phyloP scores from a whole-genome alignment of 2,797 vertebrate genomes.

The Galagoides demidoff region DNA sequence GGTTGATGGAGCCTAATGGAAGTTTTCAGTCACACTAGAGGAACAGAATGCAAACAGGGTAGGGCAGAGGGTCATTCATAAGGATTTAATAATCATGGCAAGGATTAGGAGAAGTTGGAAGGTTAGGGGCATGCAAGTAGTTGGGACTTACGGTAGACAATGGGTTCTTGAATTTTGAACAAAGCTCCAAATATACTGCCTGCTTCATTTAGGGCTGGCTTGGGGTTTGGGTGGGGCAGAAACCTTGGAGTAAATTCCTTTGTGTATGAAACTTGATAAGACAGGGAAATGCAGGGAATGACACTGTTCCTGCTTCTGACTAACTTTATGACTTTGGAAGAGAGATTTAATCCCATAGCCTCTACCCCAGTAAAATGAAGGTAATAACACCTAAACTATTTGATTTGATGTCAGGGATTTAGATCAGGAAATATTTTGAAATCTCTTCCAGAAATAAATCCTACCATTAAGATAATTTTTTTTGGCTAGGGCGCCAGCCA shows the following conservation, averaged over 20 bases:
- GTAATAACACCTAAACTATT: not conserved
- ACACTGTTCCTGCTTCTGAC: not conserved
- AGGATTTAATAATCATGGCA: not conserved
- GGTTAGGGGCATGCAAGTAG: not conserved
- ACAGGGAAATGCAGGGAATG: not conserved
- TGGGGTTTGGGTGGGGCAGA: not conserved
- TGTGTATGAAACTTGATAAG: not conserved
- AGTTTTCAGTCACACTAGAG: not conserved
- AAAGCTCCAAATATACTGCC: not conserved
- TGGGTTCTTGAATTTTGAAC: not conserved
- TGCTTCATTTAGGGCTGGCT: not conserved
- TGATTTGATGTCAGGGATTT: slow-evolving; percentile 2
- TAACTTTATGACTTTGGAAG: not conserved
- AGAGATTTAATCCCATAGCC: not conserved
- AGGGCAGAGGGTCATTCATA: not conserved
- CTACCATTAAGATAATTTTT: not conserved
- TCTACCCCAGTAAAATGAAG: not conserved
- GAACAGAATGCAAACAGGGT: not conserved
- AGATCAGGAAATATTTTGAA: slow-evolving; percentile 35
- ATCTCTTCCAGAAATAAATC: slow-evolving; percentile 27
- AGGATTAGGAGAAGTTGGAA: not conserved
- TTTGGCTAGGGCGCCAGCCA: no score
- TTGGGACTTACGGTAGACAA: not conserved
- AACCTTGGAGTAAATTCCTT: not conserved
- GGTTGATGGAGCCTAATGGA: not conserved